Percentiles rank a stretch among this genome's conserved stretches.
These are phyloP conservation scores for Hyperopisus bebe DNA, from an alignment of 2,113 vertebrate species.

Conservation along the genomic window DNA sequence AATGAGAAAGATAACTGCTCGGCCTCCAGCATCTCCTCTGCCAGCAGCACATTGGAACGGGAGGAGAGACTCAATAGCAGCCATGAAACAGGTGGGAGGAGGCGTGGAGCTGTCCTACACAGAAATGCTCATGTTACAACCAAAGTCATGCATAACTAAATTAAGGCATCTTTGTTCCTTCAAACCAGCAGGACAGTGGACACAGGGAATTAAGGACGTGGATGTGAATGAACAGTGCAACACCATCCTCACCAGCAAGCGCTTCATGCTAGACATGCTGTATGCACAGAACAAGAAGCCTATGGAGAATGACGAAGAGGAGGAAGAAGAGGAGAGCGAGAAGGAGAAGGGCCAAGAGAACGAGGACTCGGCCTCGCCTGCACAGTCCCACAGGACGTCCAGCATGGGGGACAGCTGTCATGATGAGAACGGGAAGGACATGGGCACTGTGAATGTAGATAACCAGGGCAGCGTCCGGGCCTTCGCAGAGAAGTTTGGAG, in stretches of 20 bases:
- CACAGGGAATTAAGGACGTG: conserved; percentile 64
- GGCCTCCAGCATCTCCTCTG: conserved; percentile 93
- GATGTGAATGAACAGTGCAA: conserved; percentile 77
- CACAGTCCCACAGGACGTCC: conserved; percentile 20
- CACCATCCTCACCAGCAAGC: conserved; percentile 83
- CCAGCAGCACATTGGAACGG: conserved; percentile 94
- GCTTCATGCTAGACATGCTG: conserved; percentile 96
- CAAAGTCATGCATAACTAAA: background rate
- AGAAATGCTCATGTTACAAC: background rate
- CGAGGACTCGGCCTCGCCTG: conserved; percentile 68
- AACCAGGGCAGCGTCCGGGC: conserved; percentile 82
- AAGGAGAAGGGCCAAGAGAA: conserved; percentile 59
- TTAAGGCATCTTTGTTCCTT: background rate
- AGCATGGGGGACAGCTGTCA: conserved; percentile 71
- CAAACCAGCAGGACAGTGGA: conserved; percentile 72
- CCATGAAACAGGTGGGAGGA: conserved; percentile 70
- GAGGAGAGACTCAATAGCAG: conserved; percentile 79
- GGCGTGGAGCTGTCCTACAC: background rate
- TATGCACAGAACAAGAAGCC: conserved; percentile 80
- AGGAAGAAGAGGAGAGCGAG: conserved; percentile 44
- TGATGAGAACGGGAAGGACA: conserved; percentile 74
- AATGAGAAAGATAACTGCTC: conserved; percentile 98
- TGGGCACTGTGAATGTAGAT: conserved; percentile 74
- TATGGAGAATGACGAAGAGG: conserved; percentile 49
- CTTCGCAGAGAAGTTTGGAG: conserved; percentile 83